Evolutionary conservation across 2,888 invertebrate species (phyloP), one percentile per base, ranked within the genome.

Genomic region (Poecilobothrus nobilitatus): DNA sequence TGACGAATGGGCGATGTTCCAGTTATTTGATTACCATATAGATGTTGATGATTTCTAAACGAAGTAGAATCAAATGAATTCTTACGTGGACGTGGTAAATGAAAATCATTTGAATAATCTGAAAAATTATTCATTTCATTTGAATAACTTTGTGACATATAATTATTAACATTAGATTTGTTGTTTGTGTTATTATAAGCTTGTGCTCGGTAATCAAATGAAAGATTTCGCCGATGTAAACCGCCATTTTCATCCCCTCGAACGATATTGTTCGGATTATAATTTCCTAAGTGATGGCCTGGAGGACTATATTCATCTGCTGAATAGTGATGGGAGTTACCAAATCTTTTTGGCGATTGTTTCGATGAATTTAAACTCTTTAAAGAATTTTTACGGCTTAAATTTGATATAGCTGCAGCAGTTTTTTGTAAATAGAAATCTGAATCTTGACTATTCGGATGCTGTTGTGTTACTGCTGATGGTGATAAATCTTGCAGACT

Each of bases 341-440:
- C 63, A 41, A 69, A 64, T 44, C 41, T 3, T 7, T 72, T 70
- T 7, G 76, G 75, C 2, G 80, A 74, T 33, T 74, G 74, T 53
- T 71, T 64, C 10, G 75, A 74, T 68, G 76, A 75, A 12, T 77
- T 76, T 37, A 79, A 80, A 66, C 80, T 81, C 71, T 81, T 79
- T 0, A 81, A 71, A 1, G 81, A 81, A 71, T 80, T 81, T 41
- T 81, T 78, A 3, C 82, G 77, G 7, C 81, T 81, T 0, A 80
- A 71, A 73, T 77, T 78, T 41, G 76, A 78, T 33, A 81, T 80
- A 20, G 79, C 80, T 4, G 77, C 78, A 8, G 79, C 80, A 0
- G 87, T 87, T 74, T 86, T 86, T 61, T 84, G 81, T 18, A 87
- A 80, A 72, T 86, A 87, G 1, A 85, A 79, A 73, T 86, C 86